Conservation (phyloP, 1,140 invertebrate genomes). For the Kradibia gibbosae region DNA sequence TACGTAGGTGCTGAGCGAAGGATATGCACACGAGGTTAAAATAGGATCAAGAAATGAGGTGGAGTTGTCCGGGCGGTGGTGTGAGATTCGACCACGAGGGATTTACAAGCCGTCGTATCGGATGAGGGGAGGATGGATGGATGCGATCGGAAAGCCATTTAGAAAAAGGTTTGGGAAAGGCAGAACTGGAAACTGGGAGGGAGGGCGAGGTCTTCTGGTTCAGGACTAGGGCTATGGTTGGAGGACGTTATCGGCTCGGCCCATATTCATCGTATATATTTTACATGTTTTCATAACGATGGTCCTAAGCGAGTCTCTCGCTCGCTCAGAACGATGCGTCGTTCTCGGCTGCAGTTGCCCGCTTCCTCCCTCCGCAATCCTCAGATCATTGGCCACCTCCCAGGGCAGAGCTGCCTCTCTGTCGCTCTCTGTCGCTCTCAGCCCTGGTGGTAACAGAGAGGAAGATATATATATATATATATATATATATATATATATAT, state of each 20-base stretch:
- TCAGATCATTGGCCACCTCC: too few relatives aligned
- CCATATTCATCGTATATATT: slow-evolving; percentile 75
- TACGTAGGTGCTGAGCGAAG: background rate
- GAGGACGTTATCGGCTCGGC: slow-evolving; percentile 64
- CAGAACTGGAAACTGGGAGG: slow-evolving; percentile 43
- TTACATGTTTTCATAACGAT: slow-evolving; percentile 74
- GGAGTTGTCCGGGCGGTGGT: too few relatives aligned
- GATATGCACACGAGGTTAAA: too few relatives aligned
- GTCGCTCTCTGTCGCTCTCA: slow-evolving; percentile 41
- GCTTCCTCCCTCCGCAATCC: background rate
- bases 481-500: too few relatives aligned
- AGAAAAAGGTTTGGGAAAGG: background rate
- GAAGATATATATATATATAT: too few relatives aligned
- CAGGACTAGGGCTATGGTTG: slow-evolving; percentile 6
- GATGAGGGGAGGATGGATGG: background rate
- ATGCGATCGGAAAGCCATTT: slow-evolving; percentile 35
- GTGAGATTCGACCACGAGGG: too few relatives aligned
- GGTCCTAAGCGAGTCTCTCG: slow-evolving; percentile 55
- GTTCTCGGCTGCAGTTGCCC: slow-evolving; percentile 31
- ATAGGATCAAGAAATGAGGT: too few relatives aligned
- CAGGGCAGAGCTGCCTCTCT: slow-evolving; percentile 42
- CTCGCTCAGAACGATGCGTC: slow-evolving; percentile 48
- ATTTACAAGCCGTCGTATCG: too few relatives aligned
- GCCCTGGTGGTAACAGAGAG: too few relatives aligned
- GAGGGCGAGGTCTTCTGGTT: background rate